Evolutionary conservation across 2,888 invertebrate genomes (phyloP), one percentile per base, ranked within the genome.

Genomic region (Schizotus pectinicornis): DNA sequence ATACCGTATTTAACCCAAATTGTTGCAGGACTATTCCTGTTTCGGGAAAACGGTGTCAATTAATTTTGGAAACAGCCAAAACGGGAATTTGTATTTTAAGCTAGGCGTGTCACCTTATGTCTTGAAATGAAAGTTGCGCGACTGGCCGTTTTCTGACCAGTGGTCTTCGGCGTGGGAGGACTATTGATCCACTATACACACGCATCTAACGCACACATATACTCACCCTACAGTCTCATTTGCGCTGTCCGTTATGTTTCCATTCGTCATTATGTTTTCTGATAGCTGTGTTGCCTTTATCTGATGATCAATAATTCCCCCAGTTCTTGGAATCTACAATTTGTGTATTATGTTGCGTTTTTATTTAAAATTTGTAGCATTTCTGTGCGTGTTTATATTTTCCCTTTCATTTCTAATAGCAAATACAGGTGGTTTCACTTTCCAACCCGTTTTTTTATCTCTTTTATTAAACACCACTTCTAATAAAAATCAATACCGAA

Each of bases 151-250:
- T 78, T 78, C 76, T 79, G 79, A 79, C 79, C 79, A 79, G 74
- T 79, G 79, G 79, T 78, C 79, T 77, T 76, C 69, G 71, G 74
- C 74, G 77, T 79, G 76, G 78, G 78, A 75, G 79, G 74, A 74
- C 74, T 79, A 79, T 79, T 79, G 79, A 79, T 79, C 77, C 74
- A 70, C 70, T 70, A 70, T 67, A 72, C 71, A 75, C 76, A 74
- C 74, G 73, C 75, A 73, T 73, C 72, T 71, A 74, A 75, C 72
- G 70, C 74, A 74, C 71, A 70, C 67, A 61, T 56, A 59, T 65
- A 69, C 66, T 64, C 68, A 66, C 67, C 69, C 73, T 69, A 71
- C 67, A 71, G 69, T 76, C 74, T 76, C 75, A 75, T 76, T 77
- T 75, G 73, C 74, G 74, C 74, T 75, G 74, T 73, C 75, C 74